Base-by-base conservation (phyloP, 2,797 vertebrate genomes). In the Manis crassicaudata region DNA sequence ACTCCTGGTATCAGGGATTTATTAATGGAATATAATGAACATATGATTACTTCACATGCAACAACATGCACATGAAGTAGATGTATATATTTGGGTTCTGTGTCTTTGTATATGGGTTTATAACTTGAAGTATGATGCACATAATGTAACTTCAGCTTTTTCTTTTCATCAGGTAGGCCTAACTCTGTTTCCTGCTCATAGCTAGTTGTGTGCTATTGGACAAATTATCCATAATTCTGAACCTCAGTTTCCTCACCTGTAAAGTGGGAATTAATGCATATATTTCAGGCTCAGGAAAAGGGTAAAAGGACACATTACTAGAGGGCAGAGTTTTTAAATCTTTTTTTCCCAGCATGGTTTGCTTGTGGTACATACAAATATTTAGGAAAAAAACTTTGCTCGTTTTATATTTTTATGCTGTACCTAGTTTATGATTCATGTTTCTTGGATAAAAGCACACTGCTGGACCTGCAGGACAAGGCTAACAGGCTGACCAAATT, bases 251-350 rank as follows among this genome's bases (percentile, higher is more conserved):
- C 35, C 40, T 96, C 23, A 88, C 27, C 37, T 87, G 27, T 85
- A 88, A 95, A 95, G 87, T 35, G 25, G 35, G 32, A 56, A 73
- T 60, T 90, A 94, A 92, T 90, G 40, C 37, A 95, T 32, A n/a
- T 54, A 60, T 63, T 90, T 94, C 68, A 93, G 68, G 46, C 10
- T 96, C 96, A 77, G 72, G 54, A 80, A 79, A 95, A 96, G 90
- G 23, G 63, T 52, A 62, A 72, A 32, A 77, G 65, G 32, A 68
- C 16, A 65, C 43, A 96, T 88, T 85, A 58, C 20, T 67, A 91
- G 92, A 94, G 37, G 52, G 63, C 23, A 94, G 43, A 54, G 16
- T 89, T 90, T 84, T 82, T 89, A 68, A 90, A 94, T 52, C 54
- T 40, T 52, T 43, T 73, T 80, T 90, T 11, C 12, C 54, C 37